Evolutionary conservation across 2,888 invertebrate genomes (phyloP), one percentile per base, ranked within the genome.

Genomic region (Agonopterix arenella): DNA sequence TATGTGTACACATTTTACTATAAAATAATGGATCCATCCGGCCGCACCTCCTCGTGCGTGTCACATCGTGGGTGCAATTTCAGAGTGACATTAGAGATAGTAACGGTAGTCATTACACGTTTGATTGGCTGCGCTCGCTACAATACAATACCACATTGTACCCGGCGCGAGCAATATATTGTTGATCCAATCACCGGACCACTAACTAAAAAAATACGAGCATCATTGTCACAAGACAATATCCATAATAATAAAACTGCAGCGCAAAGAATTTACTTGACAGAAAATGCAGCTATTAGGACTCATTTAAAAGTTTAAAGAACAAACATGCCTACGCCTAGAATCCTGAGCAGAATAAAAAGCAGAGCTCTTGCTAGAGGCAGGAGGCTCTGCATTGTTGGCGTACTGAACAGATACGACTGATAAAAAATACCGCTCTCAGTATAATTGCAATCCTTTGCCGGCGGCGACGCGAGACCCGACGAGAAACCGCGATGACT

Each of bases 51-150:
- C 49, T 47, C 44, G 44, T 54, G 53, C 44, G 44, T 54, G 53
- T 53, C 37, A 11, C 13, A 11, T 45, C 18, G 47, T 45, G 42
- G 18, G 40, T 40, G 44, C 48, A 49, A 59, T 58, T 54, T 54
- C 52, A 48, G 52, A 55, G 48, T 49, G 48, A 54, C 52, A 45
- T 54, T 50, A 53, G 50, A 58, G 56, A 63, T 62, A 62, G 58
- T 58, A 62, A 59, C 55, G 56, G 54, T 52, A 61, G 53, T 69
- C 64, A 75, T 78, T 77, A 75, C 71, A 79, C 77, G 81, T 73
- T 52, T 70, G 75, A 79, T 76, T 81, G 73, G 61, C 49, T 69
- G 54, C 54, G 58, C 64, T 66, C 62, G 57, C 61, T 55, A 72
- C 68, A 73, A 73, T 55, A 72, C 68, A 73, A 73, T 73, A 58